phyloP scores from a whole-genome alignment of 2,888 invertebrate species.

The Actias luna region DNA sequence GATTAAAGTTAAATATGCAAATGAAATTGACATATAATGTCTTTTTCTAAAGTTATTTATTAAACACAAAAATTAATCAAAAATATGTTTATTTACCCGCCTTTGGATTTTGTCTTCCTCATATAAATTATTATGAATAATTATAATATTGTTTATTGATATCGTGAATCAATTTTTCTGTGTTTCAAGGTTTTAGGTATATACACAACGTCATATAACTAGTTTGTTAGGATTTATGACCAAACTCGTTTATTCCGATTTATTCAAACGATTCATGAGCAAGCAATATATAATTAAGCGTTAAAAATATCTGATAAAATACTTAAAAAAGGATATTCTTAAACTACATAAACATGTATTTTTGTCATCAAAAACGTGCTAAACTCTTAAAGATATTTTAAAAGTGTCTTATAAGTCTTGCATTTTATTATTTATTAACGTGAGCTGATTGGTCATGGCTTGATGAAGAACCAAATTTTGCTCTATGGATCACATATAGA shows the following conservation, averaged over 20 bases:
- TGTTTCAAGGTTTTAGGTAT: background rate
- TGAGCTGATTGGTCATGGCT: background rate
- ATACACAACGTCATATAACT: background rate
- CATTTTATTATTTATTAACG: conserved; percentile 5
- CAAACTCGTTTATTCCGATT: background rate
- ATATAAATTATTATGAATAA: too few species aligned
- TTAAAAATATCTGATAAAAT: background rate
- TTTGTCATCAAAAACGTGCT: background rate
- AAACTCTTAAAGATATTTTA: conserved; percentile 1
- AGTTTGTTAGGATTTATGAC: background rate
- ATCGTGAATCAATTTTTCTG: background rate
- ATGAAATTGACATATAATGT: too few species aligned
- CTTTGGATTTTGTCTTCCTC: too few species aligned
- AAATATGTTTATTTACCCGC: too few species aligned
- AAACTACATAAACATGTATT: background rate
- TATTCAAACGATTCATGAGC: background rate
- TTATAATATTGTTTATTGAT: background rate
- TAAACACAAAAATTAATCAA: too few species aligned
- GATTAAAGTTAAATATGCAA: too few species aligned
- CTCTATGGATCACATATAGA: too few species aligned
- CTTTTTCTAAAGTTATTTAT: too few species aligned
- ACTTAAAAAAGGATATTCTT: background rate
- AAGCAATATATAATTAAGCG: background rate
- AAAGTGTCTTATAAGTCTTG: conserved; percentile 9
- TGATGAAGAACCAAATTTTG: background rate